Evolutionary conservation across 2,888 invertebrate species (phyloP).

Genomic region (Tubulanus polymorphus): DNA sequence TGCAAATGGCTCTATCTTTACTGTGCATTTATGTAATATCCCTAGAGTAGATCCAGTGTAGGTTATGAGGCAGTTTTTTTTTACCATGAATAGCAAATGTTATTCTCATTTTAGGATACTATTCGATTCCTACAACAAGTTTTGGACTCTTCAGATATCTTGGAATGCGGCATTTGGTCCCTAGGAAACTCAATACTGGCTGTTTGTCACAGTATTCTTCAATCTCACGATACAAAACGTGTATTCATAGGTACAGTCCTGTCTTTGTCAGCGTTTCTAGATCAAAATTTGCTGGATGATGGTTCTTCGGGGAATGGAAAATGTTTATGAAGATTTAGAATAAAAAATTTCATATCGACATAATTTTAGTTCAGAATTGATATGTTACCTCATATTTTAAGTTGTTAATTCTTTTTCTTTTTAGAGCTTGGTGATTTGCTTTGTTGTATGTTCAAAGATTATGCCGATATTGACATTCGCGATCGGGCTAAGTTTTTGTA

Average conservation of each 20-base stretch:
- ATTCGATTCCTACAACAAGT: slow-evolving; percentile 31
- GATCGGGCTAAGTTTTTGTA: slow-evolving; percentile 38
- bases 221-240: slow-evolving; percentile 32
- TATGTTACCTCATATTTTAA: too few species aligned
- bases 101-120: slow-evolving; percentile 22
- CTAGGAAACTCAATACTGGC: slow-evolving; percentile 32
- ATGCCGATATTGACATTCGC: slow-evolving; percentile 32
- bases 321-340: too few species aligned
- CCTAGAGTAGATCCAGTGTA: too few species aligned
- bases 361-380: too few species aligned
- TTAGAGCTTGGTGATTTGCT: slow-evolving; percentile 36
- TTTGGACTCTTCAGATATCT: slow-evolving; percentile 22
- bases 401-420: slow-evolving; percentile 8
- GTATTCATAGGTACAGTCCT: slow-evolving; percentile 32
- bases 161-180: slow-evolving; percentile 30
- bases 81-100: neutral
- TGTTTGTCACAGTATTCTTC: slow-evolving; percentile 30
- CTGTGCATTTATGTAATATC: too few species aligned
- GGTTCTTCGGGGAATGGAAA: too few species aligned
- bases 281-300: too few species aligned
- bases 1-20: too few species aligned
- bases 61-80: too few species aligned
- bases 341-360: too few species aligned
- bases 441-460: slow-evolving; percentile 28
- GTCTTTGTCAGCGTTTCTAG: too few species aligned